Evolutionary conservation across 2,888 invertebrate species (phyloP), one percentile per base, ranked within the genome.

Genomic region (Leistus spinibarbis): DNA sequence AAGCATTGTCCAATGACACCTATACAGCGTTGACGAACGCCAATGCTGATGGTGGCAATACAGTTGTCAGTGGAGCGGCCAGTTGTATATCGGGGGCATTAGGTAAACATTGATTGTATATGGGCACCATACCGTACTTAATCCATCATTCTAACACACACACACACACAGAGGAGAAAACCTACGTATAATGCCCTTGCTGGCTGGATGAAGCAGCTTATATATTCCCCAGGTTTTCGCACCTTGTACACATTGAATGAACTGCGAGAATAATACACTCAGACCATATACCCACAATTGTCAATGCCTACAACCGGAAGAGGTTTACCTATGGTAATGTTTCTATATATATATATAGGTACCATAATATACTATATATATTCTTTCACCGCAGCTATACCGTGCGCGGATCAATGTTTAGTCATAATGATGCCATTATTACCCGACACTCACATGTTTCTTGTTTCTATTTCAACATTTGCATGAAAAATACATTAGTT

Each of bases 91-190:
- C 17, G 19, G 53, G 63, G 80, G 80, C 80, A 81, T 84, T 83
- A 84, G 83, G 84, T 84, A 84, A 85, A 85, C 85, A 85, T 77
- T 82, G 81, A 83, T 85, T 85, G 83, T 85, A 79, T 79, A 79
- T 78, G 80, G 81, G 82, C 83, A 83, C 83, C 82, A 83, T 81
- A 80, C 82, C 81, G 83, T 82, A 78, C 78, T 79, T 84, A 85
- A 84, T 83, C 84, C 82, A 40, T 77, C 79, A 40, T 40, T n/a
- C n/a, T n/a, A n/a, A n/a, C n/a, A 40, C 5, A 40, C 40, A 40
- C 10, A 40, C 4, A 40, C 10, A 40, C 4, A 40, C 13, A 24
- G 24, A n/a, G n/a, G n/a, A n/a, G n/a, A n/a, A n/a, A 4, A 24
- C 24, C 24, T 24, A 24, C 82, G 60, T 63, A 66, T 83, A 84